Evolutionary conservation across 2,113 vertebrate species (phyloP), one percentile per base, ranked within the genome.

Genomic region (Zapornia atra): DNA sequence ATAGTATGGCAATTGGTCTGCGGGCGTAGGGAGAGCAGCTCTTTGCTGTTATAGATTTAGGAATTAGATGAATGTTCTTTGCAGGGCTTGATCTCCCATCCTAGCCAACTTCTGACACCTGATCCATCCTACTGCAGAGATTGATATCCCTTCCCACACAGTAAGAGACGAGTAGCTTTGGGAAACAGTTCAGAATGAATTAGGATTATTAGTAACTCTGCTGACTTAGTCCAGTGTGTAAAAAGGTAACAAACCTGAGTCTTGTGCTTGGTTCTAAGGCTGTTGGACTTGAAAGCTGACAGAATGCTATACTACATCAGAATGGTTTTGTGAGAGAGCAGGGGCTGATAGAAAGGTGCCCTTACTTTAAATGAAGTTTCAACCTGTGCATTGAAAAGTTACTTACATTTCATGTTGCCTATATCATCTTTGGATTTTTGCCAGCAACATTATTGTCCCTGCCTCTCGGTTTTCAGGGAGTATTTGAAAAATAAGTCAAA

Each of bases 221-320:
- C 20, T 66, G n/a, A 57, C 14, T 81, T 63, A 51, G 71, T 29
- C 21, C 84, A 83, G 18, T 15, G 21, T 3, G 0, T 51, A 68
- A 80, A 80, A 86, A 79, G 10, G n/a, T 13, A 82, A 69, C 14
- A 48, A 73, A 80, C 9, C 20, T 1, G 4, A 34, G 24, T 50
- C 40, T 46, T 36, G 36, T 48, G 24, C 25, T 79, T 63, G 14
- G 11, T 69, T 38, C 42, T 15, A 38, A 63, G 40, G 72, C 48
- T 68, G 15, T 44, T 26, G 34, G 48, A 48, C 33, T 44, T 64
- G 36, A 40, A 46, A 83, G 36, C 29, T 53, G 50, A 20, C 24
- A 10, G 20, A 63, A 15, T 34, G 13, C 22, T 36, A 4, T 22
- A 22, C 25, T 0, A 0, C 24, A 31, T 53, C 12, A 46, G 14